These are phyloP conservation scores for Serilophus lunatus DNA, from an alignment of 2,113 vertebrate genomes.

Conservation along the genomic window DNA sequence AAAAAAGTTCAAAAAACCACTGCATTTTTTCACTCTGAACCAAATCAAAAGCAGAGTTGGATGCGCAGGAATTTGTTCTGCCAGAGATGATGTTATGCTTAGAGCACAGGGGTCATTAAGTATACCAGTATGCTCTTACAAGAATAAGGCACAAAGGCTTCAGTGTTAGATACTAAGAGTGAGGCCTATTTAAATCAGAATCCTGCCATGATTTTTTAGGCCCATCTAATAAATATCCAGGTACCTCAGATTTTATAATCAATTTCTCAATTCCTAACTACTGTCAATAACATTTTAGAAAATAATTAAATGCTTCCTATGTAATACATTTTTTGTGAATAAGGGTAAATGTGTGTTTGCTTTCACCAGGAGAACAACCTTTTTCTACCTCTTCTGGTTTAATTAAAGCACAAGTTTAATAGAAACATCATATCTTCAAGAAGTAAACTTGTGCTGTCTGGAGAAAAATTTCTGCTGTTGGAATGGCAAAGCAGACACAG, in stretches of 20 bases:
- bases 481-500: background rate
- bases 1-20: background rate
- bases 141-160: background rate
- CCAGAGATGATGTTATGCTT: background rate
- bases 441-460: background rate
- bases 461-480: background rate
- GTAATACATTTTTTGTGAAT: background rate
- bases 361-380: background rate
- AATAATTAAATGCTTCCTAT: background rate
- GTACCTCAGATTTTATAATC: background rate
- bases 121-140: background rate
- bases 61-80: background rate
- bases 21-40: background rate
- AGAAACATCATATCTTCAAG: background rate
- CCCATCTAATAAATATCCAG: background rate
- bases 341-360: background rate
- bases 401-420: background rate
- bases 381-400: background rate
- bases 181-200: background rate
- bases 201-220: background rate
- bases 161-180: background rate
- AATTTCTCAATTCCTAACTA: background rate
- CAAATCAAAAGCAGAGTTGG: background rate
- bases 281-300: background rate
- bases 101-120: background rate